These are phyloP conservation scores for Ennomos quercinarius DNA, from an alignment of 2,888 invertebrate genomes.

Conservation along the genomic window DNA sequence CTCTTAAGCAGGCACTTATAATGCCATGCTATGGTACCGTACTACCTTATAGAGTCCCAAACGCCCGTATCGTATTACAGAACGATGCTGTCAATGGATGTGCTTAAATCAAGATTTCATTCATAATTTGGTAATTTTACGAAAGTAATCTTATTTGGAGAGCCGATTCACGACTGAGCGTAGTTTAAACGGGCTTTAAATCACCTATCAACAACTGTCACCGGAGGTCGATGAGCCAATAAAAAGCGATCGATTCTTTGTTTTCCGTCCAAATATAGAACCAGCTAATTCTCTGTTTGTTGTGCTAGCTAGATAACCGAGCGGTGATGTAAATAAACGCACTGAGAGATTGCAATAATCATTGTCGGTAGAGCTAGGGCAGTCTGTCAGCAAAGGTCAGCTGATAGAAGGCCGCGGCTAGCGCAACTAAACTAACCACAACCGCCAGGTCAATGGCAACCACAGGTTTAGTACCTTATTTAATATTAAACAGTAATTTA, in stretches of 20 bases:
- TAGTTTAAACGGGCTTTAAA: slow-evolving; percentile 1
- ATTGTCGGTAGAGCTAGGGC: slow-evolving; percentile 31
- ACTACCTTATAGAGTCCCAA: too few relatives aligned
- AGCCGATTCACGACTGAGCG: too few relatives aligned
- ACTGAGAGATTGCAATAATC: slow-evolving; percentile 32
- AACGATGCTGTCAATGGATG: too few relatives aligned
- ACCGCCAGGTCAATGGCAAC: slow-evolving; percentile 1
- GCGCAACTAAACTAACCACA: slow-evolving; percentile 43
- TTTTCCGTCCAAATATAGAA: slow-evolving; percentile 41
- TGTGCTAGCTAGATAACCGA: slow-evolving; percentile 26
- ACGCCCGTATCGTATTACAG: too few relatives aligned
- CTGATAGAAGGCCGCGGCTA: slow-evolving; percentile 45
- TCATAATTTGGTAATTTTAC: too few relatives aligned
- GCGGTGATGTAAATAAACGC: slow-evolving; percentile 41
- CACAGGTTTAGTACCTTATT: too few relatives aligned
- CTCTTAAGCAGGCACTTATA: too few relatives aligned
- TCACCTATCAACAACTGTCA: slow-evolving; percentile 27
- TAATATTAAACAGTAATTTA: too few relatives aligned
- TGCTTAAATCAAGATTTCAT: too few relatives aligned
- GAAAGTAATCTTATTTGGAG: too few relatives aligned
- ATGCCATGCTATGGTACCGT: too few relatives aligned
- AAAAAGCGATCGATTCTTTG: slow-evolving; percentile 38
- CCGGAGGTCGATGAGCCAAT: slow-evolving; percentile 34
- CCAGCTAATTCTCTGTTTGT: slow-evolving; percentile 28
- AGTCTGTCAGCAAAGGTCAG: slow-evolving; percentile 49